Evolutionary conservation across 2,888 invertebrate genomes (phyloP).

Genomic region (Crematogaster levior): DNA sequence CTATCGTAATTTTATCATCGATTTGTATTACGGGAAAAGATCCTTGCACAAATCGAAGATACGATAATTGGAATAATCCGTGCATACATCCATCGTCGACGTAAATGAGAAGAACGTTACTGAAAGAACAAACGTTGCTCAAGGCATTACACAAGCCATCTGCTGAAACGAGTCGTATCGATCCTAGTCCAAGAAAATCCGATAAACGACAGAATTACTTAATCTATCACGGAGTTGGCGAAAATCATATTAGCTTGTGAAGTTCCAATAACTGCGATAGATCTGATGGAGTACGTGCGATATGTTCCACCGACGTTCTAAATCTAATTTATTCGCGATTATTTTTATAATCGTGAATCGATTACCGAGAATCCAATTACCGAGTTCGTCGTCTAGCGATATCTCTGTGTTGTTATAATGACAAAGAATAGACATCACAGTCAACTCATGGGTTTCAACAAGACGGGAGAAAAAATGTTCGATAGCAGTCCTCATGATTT

Average conservation of each 20-base stretch:
- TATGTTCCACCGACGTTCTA: not conserved
- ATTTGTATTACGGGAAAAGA: not conserved
- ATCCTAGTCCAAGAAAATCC: conserved; percentile 10
- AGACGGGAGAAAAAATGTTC: conserved; percentile 4
- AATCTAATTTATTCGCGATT: conserved; percentile 1
- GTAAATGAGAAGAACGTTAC: not conserved
- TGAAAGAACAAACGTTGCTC: conserved; percentile 10
- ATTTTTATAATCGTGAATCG: not conserved
- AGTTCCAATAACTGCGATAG: not conserved
- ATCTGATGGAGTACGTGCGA: not conserved
- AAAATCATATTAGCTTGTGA: conserved; percentile 10
- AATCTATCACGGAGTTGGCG: not conserved
- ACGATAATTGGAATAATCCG: conserved; percentile 23
- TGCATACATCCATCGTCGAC: not conserved
- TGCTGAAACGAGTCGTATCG: conserved; percentile 8
- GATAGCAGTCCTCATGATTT: not conserved
- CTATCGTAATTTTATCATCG: not conserved
- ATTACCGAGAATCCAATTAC: not conserved
- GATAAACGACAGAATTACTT: conserved; percentile 26
- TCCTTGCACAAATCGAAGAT: not conserved
- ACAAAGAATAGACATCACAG: not conserved
- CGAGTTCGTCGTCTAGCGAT: not conserved
- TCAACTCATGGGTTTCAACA: not conserved
- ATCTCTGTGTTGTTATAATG: not conserved
- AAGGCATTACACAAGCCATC: conserved; percentile 22